Evolutionary conservation across 2,113 vertebrate genomes (phyloP).

Genomic region (Peromyscus californicus): DNA sequence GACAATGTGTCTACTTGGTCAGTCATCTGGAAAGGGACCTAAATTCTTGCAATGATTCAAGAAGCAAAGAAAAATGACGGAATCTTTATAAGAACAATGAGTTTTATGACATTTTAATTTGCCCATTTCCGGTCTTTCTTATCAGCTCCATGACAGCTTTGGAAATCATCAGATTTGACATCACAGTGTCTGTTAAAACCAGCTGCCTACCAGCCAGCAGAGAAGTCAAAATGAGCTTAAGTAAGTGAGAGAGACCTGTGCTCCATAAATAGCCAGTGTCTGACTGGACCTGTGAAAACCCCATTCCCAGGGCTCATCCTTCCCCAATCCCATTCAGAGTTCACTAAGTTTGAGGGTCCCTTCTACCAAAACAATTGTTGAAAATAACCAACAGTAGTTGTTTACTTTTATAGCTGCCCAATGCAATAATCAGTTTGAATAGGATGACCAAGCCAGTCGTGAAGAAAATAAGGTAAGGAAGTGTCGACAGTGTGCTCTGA

Average conservation of each 20-base stretch:
- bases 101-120: not conserved
- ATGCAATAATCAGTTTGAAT: not conserved
- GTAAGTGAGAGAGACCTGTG: not conserved
- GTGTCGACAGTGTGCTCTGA: not conserved
- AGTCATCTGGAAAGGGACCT: slow-evolving; percentile 16
- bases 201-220: not conserved
- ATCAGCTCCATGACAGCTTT: not conserved
- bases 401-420: not conserved
- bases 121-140: not conserved
- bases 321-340: not conserved
- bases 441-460: not conserved
- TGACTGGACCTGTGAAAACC: not conserved
- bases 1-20: not conserved
- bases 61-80: not conserved
- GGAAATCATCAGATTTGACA: not conserved
- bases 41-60: not conserved
- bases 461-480: not conserved
- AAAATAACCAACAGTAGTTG: not conserved
- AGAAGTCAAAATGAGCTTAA: not conserved
- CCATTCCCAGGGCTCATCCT: not conserved
- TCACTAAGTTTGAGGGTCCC: not conserved
- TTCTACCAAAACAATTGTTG: not conserved
- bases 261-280: not conserved
- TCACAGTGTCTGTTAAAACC: not conserved
- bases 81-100: not conserved